Percentiles rank a stretch among this genome's conserved stretches.
These are phyloP conservation scores for Phrynosoma blainvillii DNA, from an alignment of 2,113 vertebrate species.

Conservation along the genomic window DNA sequence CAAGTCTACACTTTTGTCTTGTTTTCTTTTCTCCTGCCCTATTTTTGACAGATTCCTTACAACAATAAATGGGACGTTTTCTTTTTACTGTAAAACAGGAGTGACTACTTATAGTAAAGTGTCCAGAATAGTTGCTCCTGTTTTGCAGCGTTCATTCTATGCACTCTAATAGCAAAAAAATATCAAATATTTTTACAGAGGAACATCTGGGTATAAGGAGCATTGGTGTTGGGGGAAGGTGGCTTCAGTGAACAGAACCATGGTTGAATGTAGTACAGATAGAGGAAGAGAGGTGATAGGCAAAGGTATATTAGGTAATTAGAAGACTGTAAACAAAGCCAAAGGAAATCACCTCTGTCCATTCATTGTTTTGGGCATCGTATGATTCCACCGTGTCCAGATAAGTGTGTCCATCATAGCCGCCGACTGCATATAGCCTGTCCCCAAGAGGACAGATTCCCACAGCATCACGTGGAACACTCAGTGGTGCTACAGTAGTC, in stretches of 20 bases:
- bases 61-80: no score
- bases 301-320: no score
- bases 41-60: no score
- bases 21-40: no score
- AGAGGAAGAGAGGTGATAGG: neutral
- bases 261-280: neutral
- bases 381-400: constrained; percentile 94
- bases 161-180: no score
- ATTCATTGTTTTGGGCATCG: constrained; percentile 94
- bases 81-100: neutral
- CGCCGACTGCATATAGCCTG: constrained; percentile 90
- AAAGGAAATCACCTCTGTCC: constrained; percentile 87
- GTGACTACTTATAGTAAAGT: no score
- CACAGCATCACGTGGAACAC: constrained; percentile 90
- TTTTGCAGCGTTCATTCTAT: no score
- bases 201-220: no score
- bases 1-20: no score
- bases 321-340: neutral
- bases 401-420: constrained; percentile 93
- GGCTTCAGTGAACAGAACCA: neutral
- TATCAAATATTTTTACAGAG: no score
- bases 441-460: constrained; percentile 93
- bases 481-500: constrained; percentile 92
- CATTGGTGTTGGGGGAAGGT: no score
- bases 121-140: no score